These are phyloP conservation scores for Chionoecetes opilio DNA, from an alignment of 1,140 invertebrate genomes.

Conservation along the genomic window DNA sequence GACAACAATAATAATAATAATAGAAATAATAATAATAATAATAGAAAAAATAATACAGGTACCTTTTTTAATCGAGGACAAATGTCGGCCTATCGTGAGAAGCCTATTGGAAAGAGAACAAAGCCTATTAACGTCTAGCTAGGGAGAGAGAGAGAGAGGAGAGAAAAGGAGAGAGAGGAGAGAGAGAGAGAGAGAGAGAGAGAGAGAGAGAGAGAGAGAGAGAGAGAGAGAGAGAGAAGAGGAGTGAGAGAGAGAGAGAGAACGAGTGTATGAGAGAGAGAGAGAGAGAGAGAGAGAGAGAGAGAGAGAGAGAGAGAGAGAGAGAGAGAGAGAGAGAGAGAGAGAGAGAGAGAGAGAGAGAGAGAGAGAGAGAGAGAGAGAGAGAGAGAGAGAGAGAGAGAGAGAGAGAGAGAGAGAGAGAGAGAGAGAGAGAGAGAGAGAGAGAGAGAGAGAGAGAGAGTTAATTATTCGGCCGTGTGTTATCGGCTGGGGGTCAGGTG, in stretches of 20 bases:
- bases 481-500: background rate
- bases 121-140: background rate
- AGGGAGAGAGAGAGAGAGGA: background rate
- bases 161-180: background rate
- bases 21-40: too few species aligned
- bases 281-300: conserved; percentile 2
- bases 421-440: background rate
- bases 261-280: background rate
- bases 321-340: conserved; percentile 9
- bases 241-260: background rate
- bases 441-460: too few species aligned
- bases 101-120: background rate
- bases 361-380: background rate
- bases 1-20: too few species aligned
- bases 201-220: background rate
- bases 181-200: background rate
- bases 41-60: too few species aligned
- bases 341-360: conserved; percentile 34
- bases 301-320: conserved; percentile 36
- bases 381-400: background rate
- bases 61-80: background rate
- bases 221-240: background rate
- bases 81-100: background rate
- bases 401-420: background rate
- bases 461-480: background rate